Evolutionary conservation across 1,140 invertebrate species (phyloP), one percentile per base, ranked within the genome.

Genomic region (Eubasilissa regina): DNA sequence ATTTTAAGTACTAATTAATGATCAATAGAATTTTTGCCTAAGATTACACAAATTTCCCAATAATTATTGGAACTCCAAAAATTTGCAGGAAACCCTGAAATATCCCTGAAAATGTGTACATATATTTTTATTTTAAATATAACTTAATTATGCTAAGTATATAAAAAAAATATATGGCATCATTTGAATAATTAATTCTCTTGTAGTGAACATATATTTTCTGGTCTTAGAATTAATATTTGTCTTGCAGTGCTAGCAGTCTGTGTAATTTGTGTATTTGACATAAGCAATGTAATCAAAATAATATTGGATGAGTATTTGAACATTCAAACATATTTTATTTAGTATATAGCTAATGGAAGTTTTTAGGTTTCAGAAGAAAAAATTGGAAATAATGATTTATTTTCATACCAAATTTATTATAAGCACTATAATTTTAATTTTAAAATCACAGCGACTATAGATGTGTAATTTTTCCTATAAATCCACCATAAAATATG

Each of bases 141-240:
- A 7, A 60, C 58, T 60, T 60, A 17, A 60, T 60, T 60, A 60
- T 60, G 6, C 48, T 21, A 21, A 64, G 35, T 19, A 19, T 25
- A 64, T 64, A 25, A 25, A 64, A 64, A 25, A 35, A 13, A 17
- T 47, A 15, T 45, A 70, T 53, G 25, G 48, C 17, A 51, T 21
- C 44, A 21, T 25, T 48, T 17, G 45, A 51, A 70, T 21, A 70
- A 35, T 35, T 35, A 35, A 35, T 35, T n/a, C 13, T 70, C 51
- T 70, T 45, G 44, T 70, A 70, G 66, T 66, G 35, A 70, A 48
- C 21, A 68, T 74, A 56, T 74, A 74, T 58, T 56, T 74, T 74
- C 72, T 74, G 72, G 72, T 74, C 72, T 58, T 74, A 74, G 72
- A 74, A 25, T 56, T 74, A 74, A 74, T 74, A 56, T 44, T 74